phyloP scores from a whole-genome alignment of 37 sponge, comb jelly and placozoan genomes.

The Haliclona indistincta region DNA sequence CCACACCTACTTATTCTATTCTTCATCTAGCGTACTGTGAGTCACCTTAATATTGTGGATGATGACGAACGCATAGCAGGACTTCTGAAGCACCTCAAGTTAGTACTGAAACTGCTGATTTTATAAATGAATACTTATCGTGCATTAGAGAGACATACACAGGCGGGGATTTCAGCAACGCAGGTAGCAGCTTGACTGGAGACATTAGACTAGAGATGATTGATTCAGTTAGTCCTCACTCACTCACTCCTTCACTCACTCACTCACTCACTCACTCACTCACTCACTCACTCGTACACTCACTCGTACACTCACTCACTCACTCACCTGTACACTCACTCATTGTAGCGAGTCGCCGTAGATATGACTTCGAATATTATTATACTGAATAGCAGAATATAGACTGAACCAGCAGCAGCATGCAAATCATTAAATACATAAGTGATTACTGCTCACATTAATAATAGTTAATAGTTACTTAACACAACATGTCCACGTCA shows the following conservation, averaged over 20 bases:
- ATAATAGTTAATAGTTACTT: too few species aligned
- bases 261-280: too few species aligned
- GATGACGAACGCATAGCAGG: constrained; percentile 82
- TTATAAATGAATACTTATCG: background rate
- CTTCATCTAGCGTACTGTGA: background rate
- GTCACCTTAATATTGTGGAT: constrained; percentile 68
- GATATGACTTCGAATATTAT: too few species aligned
- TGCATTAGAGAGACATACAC: constrained; percentile 47
- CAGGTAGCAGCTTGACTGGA: constrained; percentile 34
- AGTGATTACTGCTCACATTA: too few species aligned
- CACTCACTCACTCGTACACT: too few species aligned
- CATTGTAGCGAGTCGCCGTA: background rate
- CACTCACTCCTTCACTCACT: background rate
- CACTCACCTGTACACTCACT: too few species aligned
- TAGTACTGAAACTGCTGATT: background rate
- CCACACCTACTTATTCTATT: background rate
- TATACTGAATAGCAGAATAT: too few species aligned
- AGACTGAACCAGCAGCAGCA: too few species aligned
- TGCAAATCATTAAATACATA: too few species aligned
- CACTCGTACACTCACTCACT: too few species aligned
- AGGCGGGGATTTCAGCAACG: constrained; percentile 49
- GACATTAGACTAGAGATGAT: constrained; percentile 37
- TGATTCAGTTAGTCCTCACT: constrained; percentile 28
- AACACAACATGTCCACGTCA: too few species aligned
- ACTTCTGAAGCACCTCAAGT: constrained; percentile 57